These are phyloP conservation scores for Lycodopsis pacificus DNA, from an alignment of 2,797 vertebrate genomes.

Conservation along the genomic window DNA sequence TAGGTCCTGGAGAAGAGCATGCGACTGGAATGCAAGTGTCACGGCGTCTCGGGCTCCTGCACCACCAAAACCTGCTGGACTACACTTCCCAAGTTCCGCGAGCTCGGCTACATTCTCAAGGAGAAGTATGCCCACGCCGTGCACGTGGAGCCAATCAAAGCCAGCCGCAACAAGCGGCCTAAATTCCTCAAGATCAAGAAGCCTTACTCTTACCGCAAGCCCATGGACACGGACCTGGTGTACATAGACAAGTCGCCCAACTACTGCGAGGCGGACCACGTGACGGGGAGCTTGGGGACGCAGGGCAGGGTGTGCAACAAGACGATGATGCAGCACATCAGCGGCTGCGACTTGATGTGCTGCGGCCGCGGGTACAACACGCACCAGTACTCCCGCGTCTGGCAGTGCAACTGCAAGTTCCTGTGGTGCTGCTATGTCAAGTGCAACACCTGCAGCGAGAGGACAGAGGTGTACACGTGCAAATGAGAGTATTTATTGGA, in stretches of 20 bases:
- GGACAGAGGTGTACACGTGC: constrained; percentile 97
- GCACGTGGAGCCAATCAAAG: constrained; percentile 94
- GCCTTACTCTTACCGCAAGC: constrained; percentile 94
- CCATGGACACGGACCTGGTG: constrained; percentile 96
- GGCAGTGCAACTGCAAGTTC: constrained; percentile 99
- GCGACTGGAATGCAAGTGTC: constrained; percentile 98
- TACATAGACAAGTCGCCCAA: constrained; percentile 97
- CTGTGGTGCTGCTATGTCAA: constrained; percentile 99
- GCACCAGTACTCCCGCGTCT: constrained; percentile 96
- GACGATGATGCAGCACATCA: constrained; percentile 92
- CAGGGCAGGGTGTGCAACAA: constrained; percentile 98
- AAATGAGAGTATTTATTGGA: constrained; percentile 88
- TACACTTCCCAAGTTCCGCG: constrained; percentile 96
- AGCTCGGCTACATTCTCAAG: constrained; percentile 96
- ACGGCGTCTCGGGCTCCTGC: constrained; percentile 96
- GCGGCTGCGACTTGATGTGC: constrained; percentile 97
- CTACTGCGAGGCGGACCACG: constrained; percentile 94
- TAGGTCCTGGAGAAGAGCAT: constrained; percentile 96
- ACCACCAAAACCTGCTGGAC: constrained; percentile 99
- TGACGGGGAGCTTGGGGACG: constrained; percentile 94
- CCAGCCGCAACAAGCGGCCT: constrained; percentile 94
- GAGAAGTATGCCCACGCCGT: constrained; percentile 95
- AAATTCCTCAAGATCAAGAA: constrained; percentile 99
- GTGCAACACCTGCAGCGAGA: constrained; percentile 98
- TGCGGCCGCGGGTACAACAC: constrained; percentile 98